Evolutionary conservation across 2,797 vertebrate genomes (phyloP).

Genomic region (Liparis tanakae): DNA sequence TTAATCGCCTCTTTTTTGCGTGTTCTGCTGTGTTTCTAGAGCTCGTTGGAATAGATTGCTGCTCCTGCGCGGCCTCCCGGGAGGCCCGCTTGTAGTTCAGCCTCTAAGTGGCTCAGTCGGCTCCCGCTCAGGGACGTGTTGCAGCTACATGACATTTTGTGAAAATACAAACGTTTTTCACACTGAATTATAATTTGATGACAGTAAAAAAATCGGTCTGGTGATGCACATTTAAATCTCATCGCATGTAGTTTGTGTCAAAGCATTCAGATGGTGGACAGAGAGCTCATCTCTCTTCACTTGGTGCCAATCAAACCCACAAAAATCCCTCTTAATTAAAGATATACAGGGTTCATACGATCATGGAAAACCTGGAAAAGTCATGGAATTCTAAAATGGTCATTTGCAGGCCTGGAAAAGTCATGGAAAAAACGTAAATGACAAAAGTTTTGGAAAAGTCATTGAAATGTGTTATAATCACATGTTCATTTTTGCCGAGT

Average conservation of each 20-base stretch:
- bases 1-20: slow-evolving; percentile 41
- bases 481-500: too few relatives aligned
- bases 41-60: slow-evolving; percentile 23
- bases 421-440: too few relatives aligned
- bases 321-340: not conserved
- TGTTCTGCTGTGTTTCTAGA: slow-evolving; percentile 20
- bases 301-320: not conserved
- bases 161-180: not conserved
- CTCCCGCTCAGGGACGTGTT: slow-evolving; percentile 7
- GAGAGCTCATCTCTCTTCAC: not conserved
- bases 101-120: not conserved
- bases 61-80: slow-evolving; percentile 10
- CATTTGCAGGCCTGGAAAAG: too few relatives aligned
- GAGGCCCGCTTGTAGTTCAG: slow-evolving; percentile 1
- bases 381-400: too few relatives aligned
- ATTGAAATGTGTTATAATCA: too few relatives aligned
- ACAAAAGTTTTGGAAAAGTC: too few relatives aligned
- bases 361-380: too few relatives aligned
- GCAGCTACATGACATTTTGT: slow-evolving; percentile 13
- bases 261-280: not conserved
- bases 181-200: slow-evolving; percentile 16
- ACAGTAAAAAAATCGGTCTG: not conserved
- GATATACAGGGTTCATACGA: too few relatives aligned
- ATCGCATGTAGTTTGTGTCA: not conserved
- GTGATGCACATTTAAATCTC: slow-evolving; percentile 15